Percentiles rank a stretch among this genome's conserved stretches.
Conservation (phyloP, 1,140 invertebrate genomes). For the Nasonia giraulti region DNA sequence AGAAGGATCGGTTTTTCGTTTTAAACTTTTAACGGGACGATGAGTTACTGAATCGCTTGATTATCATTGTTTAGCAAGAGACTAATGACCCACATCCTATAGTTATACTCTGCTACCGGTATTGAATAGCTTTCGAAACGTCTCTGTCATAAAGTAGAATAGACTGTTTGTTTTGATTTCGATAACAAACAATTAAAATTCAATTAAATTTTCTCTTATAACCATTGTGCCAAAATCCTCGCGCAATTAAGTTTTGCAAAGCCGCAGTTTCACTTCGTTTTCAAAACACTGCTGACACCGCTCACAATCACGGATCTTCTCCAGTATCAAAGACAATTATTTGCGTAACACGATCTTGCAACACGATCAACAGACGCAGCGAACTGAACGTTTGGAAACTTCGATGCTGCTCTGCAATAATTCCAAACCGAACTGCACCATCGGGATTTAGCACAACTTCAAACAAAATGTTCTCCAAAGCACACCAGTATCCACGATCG, state of each 20-base stretch:
- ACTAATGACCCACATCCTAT: not conserved
- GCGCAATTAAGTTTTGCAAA: not conserved
- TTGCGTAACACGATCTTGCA: not conserved
- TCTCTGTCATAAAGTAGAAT: not conserved
- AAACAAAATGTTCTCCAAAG: no score
- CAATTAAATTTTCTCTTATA: not conserved
- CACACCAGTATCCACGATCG: not conserved
- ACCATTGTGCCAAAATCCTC: no score
- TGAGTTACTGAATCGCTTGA: not conserved
- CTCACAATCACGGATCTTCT: conserved; percentile 11
- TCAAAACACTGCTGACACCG: not conserved
- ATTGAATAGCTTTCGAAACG: not conserved
- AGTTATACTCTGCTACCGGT: not conserved
- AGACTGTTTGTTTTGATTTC: not conserved
- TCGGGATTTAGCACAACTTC: not conserved
- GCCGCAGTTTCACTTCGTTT: not conserved
- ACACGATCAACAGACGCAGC: no score
- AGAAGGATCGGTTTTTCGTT: not conserved
- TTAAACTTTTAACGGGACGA: not conserved
- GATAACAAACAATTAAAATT: not conserved
- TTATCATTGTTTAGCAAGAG: not conserved
- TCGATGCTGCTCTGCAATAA: not conserved
- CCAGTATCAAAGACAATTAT: not conserved
- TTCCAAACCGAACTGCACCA: not conserved
- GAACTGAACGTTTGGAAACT: not conserved